Base-by-base conservation (phyloP, 1,140 invertebrate species). In the Propsilocerus akamusi region DNA sequence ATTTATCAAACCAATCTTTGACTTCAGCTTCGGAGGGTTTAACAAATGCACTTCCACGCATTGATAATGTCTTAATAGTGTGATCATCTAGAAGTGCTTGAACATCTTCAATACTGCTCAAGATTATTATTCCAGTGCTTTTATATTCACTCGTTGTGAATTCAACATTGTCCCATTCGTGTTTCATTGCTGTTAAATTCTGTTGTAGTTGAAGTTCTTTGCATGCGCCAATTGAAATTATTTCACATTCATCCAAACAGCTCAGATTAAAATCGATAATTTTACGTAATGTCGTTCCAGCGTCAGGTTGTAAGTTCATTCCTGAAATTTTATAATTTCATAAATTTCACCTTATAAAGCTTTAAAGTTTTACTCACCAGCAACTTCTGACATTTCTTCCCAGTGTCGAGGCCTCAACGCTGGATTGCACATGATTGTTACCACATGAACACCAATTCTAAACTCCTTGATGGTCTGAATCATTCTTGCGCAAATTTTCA, bases 1-100 rank as follows among this genome's bases (percentile, higher is more conserved):
- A 72, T 59, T 80, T 82, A 17, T 79, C 75, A 62, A 92, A 93
- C 84, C 89, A 94, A 1, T 75, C 72, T 59, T 74, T 79, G 20
- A 84, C 80, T 67, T 91, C 80, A 22, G 65, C 57, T 68, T 87
- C 81, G 65, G 90, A 87, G 5, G 88, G 89, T 65, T 90, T 89
- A 25, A 92, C 86, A 66, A 91, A 94, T 2, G 87, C 85, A 0
- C 88, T 93, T 5, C 88, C 86, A 55, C 86, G 73, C 84, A 94
- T 93, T 1, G 81, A 78, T 57, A 92, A 75, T 8, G 86, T 86
- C 65, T 89, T 89, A 1, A 92, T 74, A 47, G 92, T 82, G 57
- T 94, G 89, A 60, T 93, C 88, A 63, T 94, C 89, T 10, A 94
- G 67, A 25, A 92, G 57, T 20, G 81, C 74, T 67, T 91, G 84